Percentiles rank a stretch among this genome's conserved stretches.
Conservation (phyloP, 2,797 vertebrate genomes). For the Hydrocynus forskahlii region DNA sequence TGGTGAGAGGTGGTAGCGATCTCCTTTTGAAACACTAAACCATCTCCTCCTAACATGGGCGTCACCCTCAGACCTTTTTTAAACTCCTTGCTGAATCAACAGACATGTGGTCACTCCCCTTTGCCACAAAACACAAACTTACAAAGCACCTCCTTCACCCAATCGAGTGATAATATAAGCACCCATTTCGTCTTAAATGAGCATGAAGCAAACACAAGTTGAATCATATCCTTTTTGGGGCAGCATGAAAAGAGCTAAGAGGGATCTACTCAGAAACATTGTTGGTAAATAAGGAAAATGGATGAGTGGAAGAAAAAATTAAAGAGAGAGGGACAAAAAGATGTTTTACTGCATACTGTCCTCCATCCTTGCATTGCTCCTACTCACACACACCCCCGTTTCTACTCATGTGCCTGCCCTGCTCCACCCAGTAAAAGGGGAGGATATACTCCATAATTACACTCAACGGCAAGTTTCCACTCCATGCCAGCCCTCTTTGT, state of each 20-base stretch:
- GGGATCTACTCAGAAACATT: not conserved
- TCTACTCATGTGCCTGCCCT: slow-evolving; percentile 31
- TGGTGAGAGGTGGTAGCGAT: not conserved
- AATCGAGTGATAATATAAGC: slow-evolving; percentile 41
- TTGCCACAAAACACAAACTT: slow-evolving; percentile 43
- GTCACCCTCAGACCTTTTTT: slow-evolving; percentile 34
- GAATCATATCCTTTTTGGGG: slow-evolving; percentile 15
- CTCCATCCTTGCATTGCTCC: not conserved
- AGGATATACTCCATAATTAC: slow-evolving; percentile 69
- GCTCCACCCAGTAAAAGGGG: slow-evolving; percentile 62
- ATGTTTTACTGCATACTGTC: slow-evolving; percentile 9
- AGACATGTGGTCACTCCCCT: slow-evolving; percentile 37
- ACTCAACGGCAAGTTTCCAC: slow-evolving; percentile 71
- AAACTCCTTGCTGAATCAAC: slow-evolving; percentile 47
- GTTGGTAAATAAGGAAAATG: not conserved
- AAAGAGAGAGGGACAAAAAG: not conserved
- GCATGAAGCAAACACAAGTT: slow-evolving; percentile 38
- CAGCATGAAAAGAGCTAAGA: not conserved
- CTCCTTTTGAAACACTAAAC: not conserved
- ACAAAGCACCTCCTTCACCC: slow-evolving; percentile 6
- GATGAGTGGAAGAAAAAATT: not conserved
- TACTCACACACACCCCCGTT: slow-evolving; percentile 29
- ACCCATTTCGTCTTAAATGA: slow-evolving; percentile 44
- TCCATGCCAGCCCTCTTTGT: slow-evolving; percentile 71
- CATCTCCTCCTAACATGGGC: slow-evolving; percentile 21